phyloP scores from a whole-genome alignment of 2,888 invertebrate species.

The Dichetophora obliterata region DNA sequence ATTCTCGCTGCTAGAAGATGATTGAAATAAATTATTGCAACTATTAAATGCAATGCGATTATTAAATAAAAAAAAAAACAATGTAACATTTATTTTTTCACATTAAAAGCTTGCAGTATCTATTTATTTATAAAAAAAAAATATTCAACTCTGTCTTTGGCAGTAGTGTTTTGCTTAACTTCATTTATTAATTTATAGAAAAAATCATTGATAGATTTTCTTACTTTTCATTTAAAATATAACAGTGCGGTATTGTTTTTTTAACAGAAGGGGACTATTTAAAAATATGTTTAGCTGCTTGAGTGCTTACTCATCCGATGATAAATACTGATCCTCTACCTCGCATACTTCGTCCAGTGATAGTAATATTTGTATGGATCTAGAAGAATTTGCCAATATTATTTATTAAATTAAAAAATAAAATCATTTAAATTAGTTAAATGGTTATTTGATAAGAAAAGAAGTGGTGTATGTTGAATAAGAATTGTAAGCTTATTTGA shows the following conservation, averaged over 20 bases:
- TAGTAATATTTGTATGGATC: constrained; percentile 63
- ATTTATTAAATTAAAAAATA: too few species aligned
- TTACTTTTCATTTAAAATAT: background rate
- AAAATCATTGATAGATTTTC: background rate
- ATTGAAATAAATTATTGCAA: constrained; percentile 28
- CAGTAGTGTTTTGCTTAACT: background rate
- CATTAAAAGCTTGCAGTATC: background rate
- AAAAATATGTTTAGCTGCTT: background rate
- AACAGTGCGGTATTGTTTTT: background rate
- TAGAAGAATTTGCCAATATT: constrained; percentile 42
- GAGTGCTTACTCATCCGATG: constrained; percentile 54
- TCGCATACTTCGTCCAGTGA: constrained; percentile 59
- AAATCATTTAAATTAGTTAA: too few species aligned
- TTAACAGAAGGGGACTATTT: background rate
- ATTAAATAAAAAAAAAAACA: background rate
- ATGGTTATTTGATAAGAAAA: too few species aligned
- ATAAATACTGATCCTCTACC: constrained; percentile 50
- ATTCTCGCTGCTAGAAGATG: constrained; percentile 62
- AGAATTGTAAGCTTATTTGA: too few species aligned
- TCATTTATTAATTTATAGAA: background rate
- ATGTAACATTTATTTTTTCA: too few species aligned
- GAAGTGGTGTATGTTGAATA: too few species aligned
- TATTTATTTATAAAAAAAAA: too few species aligned
- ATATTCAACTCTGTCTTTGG: too few species aligned
- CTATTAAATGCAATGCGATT: background rate